Evolutionary conservation across 1,140 invertebrate species (phyloP).

Genomic region (Temnothorax nylanderi): DNA sequence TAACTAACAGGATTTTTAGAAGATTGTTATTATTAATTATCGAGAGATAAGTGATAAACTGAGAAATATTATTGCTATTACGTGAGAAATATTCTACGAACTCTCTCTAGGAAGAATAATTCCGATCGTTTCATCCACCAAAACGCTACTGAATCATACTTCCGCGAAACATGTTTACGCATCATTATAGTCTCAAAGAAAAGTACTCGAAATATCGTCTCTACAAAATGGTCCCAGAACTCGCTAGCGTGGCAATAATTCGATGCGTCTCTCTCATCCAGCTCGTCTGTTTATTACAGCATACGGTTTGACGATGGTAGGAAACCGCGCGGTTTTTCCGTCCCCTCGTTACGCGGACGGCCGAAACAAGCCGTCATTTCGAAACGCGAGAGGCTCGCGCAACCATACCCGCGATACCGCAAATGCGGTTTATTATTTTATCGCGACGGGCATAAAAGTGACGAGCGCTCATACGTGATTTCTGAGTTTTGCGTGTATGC

Average conservation of each 20-base stretch:
- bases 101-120: background rate
- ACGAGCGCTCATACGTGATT: background rate
- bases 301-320: slow-evolving; percentile 45
- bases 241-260: slow-evolving; percentile 19
- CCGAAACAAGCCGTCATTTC: slow-evolving; percentile 36
- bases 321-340: slow-evolving; percentile 29
- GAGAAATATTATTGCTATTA: background rate
- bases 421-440: slow-evolving; percentile 50
- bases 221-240: background rate
- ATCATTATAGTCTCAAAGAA: background rate
- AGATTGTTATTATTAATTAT: background rate
- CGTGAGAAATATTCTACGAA: background rate
- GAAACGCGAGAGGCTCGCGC: slow-evolving; percentile 6
- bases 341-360: background rate
- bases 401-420: slow-evolving; percentile 7
- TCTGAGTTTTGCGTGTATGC: background rate
- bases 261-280: background rate
- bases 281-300: slow-evolving; percentile 36
- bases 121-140: background rate
- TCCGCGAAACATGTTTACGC: background rate
- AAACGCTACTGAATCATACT: background rate
- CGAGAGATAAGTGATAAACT: background rate
- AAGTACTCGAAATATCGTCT: background rate
- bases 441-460: slow-evolving; percentile 32
- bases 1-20: background rate